Percentiles rank a stretch among this genome's conserved stretches.
Conservation (phyloP, 2,888 invertebrate genomes). For the Lepidochrysops patricia region DNA sequence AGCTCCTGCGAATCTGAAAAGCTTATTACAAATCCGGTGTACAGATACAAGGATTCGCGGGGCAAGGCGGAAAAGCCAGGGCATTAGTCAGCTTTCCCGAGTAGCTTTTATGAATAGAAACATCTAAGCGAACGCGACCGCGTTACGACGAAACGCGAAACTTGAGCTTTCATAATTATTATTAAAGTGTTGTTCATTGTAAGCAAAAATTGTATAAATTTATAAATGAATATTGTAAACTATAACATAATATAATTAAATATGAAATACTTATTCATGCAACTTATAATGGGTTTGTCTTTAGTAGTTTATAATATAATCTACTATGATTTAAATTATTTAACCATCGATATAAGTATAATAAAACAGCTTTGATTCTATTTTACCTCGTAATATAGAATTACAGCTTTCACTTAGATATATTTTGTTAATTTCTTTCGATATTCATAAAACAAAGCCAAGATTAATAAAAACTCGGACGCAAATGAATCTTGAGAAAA, state of each 20-base stretch:
- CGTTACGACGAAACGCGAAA: background rate
- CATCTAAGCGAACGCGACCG: conserved; percentile 4
- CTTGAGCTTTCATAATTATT: background rate
- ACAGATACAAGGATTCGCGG: conserved; percentile 16
- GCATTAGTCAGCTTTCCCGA: conserved; percentile 15
- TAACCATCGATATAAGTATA: no score
- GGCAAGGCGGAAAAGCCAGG: conserved; percentile 14
- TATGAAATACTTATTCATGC: no score
- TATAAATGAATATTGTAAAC: no score
- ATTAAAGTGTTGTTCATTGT: background rate
- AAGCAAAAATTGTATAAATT: background rate
- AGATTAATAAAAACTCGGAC: background rate
- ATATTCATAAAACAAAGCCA: background rate
- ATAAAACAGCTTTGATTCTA: no score
- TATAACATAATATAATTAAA: no score
- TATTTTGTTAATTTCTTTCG: no score
- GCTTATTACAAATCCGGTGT: conserved; percentile 16
- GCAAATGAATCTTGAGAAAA: background rate
- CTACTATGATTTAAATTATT: no score
- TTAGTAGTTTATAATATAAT: no score
- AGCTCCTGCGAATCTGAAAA: conserved; percentile 13
- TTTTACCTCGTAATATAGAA: no score
- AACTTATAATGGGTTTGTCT: no score
- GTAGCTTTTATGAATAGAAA: conserved; percentile 14
- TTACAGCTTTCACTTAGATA: no score